Base-by-base conservation (phyloP, 2,888 invertebrate species). In the Gibbula magus region DNA sequence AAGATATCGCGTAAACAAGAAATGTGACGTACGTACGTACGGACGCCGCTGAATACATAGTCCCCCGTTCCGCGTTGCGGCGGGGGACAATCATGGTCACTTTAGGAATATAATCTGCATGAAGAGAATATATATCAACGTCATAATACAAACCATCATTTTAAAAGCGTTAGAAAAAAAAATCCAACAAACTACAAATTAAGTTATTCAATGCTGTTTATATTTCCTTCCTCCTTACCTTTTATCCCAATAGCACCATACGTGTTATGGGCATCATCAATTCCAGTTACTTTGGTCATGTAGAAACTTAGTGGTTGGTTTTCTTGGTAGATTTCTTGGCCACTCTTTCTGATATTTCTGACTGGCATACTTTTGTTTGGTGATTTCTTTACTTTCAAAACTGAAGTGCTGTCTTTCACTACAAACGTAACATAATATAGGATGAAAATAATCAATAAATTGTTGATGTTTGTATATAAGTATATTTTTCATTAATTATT, bases 241-340 rank as follows among this genome's bases (percentile, higher is more conserved):
- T 89, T 91, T 5, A 93, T 89, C 83, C 88, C 89, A 82, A 91
- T 85, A 16, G 89, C 86, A 75, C 84, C 86, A 13, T 82, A 83
- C 10, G 78, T 79, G 83, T 92, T 92, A 81, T 87, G 91, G 75
- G 87, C 84, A 18, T 86, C 80, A 20, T 86, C 83, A 78, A 93
- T 92, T 56, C 91, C 92, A 54, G 85, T 81, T 5, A 92, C 92
- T 86, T 90, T 92, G 20, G 91, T 92, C 1, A 93, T 83, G 80
- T 88, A 92, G 84, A 92, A 89, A 79, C 88, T 89, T 56, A 89
- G 81, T 18, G 90, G 89, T 78, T 90, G 89, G 18, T 86, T 88
- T 56, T 86, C 84, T 22, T 81, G 45, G 35, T 83, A 81, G 18
- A 85, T 82, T 74, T 86, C 86, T 13, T 32, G 10, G 0, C 74